Percentiles rank a stretch among this genome's conserved stretches.
phyloP scores from a whole-genome alignment of 2,113 vertebrate species.

The Upupa epops region DNA sequence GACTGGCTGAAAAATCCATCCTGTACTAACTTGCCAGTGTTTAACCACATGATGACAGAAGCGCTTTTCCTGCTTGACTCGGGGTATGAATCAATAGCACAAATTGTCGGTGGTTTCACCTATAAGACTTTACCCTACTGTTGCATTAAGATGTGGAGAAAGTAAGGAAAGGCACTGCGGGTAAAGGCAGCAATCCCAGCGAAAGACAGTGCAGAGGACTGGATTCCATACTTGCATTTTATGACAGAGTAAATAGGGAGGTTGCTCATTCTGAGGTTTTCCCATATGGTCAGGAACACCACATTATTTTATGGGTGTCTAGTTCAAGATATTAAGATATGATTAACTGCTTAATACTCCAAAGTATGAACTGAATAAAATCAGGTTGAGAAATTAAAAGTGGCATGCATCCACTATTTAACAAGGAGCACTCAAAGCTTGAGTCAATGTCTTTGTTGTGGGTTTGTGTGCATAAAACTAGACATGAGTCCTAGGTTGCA shows the following conservation, averaged over 20 bases:
- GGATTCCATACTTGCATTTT: background rate
- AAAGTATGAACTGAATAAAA: background rate
- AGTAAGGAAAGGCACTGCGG: background rate
- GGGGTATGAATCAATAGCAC: background rate
- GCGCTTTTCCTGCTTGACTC: background rate
- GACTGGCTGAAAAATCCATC: background rate
- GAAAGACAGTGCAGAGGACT: background rate
- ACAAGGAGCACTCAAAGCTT: too few species aligned
- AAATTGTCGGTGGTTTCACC: background rate
- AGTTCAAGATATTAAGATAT: background rate
- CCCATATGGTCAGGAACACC: rapidly evolving
- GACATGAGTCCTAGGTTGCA: too few species aligned
- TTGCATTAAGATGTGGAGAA: background rate
- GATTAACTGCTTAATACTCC: background rate
- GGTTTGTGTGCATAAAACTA: too few species aligned
- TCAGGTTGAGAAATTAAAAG: background rate
- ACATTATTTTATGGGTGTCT: background rate
- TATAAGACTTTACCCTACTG: background rate
- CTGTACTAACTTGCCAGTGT: background rate
- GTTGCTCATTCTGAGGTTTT: background rate
- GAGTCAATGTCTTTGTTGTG: too few species aligned
- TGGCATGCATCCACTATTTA: too few species aligned
- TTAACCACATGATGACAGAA: background rate
- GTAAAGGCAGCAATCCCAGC: background rate
- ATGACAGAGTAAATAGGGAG: background rate